Evolutionary conservation across 2,888 invertebrate genomes (phyloP).

Genomic region (Rotaria macrura): DNA sequence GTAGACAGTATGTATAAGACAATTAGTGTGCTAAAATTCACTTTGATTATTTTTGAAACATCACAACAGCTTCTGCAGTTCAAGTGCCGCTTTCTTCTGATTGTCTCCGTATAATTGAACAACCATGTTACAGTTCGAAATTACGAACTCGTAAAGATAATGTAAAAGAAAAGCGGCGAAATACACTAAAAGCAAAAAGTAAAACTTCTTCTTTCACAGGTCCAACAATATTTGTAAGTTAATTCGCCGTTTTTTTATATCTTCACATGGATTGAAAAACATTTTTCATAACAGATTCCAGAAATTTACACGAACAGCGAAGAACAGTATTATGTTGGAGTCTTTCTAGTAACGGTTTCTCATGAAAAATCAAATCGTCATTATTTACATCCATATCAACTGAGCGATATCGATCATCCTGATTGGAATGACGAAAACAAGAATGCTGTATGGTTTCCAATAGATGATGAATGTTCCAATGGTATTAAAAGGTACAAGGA

Average conservation of each 20-base stretch:
- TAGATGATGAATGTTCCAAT: background rate
- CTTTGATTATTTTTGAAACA: too few relatives aligned
- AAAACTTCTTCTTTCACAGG: background rate
- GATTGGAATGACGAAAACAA: background rate
- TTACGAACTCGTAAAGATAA: background rate
- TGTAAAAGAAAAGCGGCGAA: too few relatives aligned
- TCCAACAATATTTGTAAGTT: background rate
- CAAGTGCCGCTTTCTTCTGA: background rate
- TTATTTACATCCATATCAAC: background rate
- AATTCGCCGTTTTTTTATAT: background rate
- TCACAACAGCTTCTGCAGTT: too few relatives aligned
- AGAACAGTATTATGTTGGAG: background rate
- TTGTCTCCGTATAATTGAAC: background rate
- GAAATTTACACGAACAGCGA: background rate
- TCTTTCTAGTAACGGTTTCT: background rate
- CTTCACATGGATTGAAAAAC: too few relatives aligned
- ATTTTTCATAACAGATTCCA: background rate
- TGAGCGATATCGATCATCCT: background rate
- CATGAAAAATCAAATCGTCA: background rate
- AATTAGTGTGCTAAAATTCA: too few relatives aligned
- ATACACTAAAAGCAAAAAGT: too few relatives aligned
- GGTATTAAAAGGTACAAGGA: background rate
- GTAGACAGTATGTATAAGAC: too few relatives aligned
- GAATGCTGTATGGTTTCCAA: background rate
- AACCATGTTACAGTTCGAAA: background rate